Evolutionary conservation across 2,888 invertebrate genomes (phyloP).

Genomic region (Lepidonotus clava): DNA sequence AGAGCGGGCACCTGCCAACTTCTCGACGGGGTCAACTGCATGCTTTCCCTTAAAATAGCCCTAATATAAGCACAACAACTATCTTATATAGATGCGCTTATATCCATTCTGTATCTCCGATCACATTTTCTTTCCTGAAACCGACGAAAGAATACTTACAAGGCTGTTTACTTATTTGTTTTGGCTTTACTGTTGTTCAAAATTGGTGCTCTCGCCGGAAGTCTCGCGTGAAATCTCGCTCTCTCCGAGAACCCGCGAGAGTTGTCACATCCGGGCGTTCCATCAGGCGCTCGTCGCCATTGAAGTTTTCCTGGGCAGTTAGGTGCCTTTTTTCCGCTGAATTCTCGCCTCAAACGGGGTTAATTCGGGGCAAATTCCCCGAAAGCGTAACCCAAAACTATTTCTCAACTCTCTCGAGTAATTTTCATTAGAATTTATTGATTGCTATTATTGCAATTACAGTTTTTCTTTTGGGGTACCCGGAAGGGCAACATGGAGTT

Average conservation of each 20-base stretch:
- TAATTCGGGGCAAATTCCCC: conserved; percentile 34
- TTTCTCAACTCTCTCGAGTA: neutral
- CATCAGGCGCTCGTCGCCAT: conserved; percentile 55
- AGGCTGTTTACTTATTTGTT: neutral
- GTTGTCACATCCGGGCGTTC: conserved; percentile 55
- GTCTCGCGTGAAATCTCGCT: neutral
- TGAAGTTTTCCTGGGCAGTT: neutral
- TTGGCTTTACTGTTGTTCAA: neutral
- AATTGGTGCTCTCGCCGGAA: neutral
- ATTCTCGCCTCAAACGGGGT: conserved; percentile 10
- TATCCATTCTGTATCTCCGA: no score
- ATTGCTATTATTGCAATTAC: conserved; percentile 30
- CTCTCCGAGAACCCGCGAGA: neutral
- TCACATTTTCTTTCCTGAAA: no score
- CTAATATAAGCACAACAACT: no score
- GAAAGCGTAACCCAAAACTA: neutral
- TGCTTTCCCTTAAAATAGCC: no score
- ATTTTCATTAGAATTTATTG: neutral
- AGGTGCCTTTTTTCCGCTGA: conserved; percentile 12
- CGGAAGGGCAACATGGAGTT: conserved; percentile 61
- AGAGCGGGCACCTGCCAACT: no score
- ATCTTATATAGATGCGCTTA: no score
- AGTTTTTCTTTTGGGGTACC: conserved; percentile 53
- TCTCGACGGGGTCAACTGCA: no score
- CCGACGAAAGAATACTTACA: neutral